Base-by-base conservation (phyloP, 2,797 vertebrate genomes). In the Ctenopoma multispine region DNA sequence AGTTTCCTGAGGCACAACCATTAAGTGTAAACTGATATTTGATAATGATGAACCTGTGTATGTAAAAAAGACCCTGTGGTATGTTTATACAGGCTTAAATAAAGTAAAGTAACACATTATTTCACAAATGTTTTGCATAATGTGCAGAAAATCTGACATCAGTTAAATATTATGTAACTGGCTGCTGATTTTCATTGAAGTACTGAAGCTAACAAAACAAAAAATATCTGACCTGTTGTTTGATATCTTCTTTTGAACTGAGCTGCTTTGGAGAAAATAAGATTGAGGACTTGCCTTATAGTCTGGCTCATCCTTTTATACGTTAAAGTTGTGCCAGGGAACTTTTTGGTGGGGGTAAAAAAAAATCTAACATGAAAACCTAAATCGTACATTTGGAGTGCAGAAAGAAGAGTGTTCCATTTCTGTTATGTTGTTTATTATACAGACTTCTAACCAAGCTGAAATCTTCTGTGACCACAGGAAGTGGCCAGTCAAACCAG, bases 161-260 rank as follows among this genome's bases (percentile, higher is more conserved):
- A 29, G 27, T 29, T 29, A 29, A 4, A 29, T 29, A 4, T 4
- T 29, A 29, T 29, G 27, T 29, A 29, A 29, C 27, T 29, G 64
- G 59, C 27, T 79, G 49, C 62, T 63, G 23, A 56, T 61, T 77
- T 63, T 78, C 74, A 57, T 44, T 80, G 75, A 86, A 85, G 78
- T 48, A 44, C 44, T 82, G 66, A 51, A 49, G 58, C 79, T 75
- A 21, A 55, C 44, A 46, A n/a, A n/a, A n/a, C n/a, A n/a, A n/a
- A n/a, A n/a, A n/a, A n/a, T n/a, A n/a, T n/a, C n/a, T n/a, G n/a
- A 60, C 69, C 66, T 80, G 58, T 48, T 80, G 79, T 86, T 86
- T 87, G 87, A 87, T 81, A 79, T 73, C 86, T 81, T 77, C 87
- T 62, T 86, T 82, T 75, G 78, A 82, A 51, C 11, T 77, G 65